Percentiles rank a stretch among this genome's conserved stretches.
Evolutionary conservation across 2,113 vertebrate species (phyloP).

Genomic region (Prietella phreatophila): DNA sequence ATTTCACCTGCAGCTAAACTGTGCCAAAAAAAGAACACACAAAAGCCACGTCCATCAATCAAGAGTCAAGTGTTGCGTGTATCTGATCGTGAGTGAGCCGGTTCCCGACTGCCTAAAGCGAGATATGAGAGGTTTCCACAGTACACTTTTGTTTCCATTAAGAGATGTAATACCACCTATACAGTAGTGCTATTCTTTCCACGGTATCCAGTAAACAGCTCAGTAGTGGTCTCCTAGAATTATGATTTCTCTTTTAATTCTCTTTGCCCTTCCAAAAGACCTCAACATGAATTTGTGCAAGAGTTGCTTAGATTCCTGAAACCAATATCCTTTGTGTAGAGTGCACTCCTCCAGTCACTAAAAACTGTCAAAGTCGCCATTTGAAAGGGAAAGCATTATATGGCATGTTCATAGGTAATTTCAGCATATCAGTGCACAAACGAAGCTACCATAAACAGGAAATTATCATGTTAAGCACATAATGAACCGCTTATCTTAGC

Average conservation of each 20-base stretch:
- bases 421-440: neutral
- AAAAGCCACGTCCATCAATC: slow-evolving; percentile 48
- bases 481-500: neutral
- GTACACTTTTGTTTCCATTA: slow-evolving; percentile 34
- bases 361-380: neutral
- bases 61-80: slow-evolving; percentile 49
- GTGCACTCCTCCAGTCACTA: neutral
- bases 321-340: neutral
- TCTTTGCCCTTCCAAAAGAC: neutral
- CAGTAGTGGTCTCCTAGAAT: neutral
- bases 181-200: neutral
- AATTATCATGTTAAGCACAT: neutral
- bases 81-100: slow-evolving; percentile 47
- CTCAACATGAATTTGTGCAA: neutral
- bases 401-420: neutral
- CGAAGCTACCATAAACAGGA: neutral
- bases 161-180: slow-evolving; percentile 38
- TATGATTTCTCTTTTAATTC: slow-evolving; percentile 4
- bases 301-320: neutral
- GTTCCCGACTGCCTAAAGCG: slow-evolving; percentile 30
- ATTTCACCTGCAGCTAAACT: slow-evolving; percentile 48
- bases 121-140: slow-evolving; percentile 38
- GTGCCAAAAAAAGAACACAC: slow-evolving; percentile 39
- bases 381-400: neutral
- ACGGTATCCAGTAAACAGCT: slow-evolving; percentile 23